Percentiles rank a stretch among this genome's conserved stretches.
These are phyloP conservation scores for Lithodes maja DNA, from an alignment of 2,888 invertebrate species.

Conservation along the genomic window DNA sequence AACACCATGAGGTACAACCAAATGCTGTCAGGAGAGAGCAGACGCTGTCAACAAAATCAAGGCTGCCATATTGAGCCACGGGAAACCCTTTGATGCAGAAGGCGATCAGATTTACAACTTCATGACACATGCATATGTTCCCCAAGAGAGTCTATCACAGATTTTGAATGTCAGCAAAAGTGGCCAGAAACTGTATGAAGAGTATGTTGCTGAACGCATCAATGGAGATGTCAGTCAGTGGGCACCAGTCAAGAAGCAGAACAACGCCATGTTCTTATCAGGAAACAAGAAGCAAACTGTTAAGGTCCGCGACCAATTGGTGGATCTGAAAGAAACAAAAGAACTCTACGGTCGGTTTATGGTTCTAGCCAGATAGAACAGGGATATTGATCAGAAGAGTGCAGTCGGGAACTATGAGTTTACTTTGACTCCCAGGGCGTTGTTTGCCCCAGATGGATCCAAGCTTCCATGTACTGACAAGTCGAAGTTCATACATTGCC, in stretches of 20 bases:
- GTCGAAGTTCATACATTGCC: background rate
- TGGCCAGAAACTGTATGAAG: conserved; percentile 3
- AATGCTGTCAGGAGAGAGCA: conserved; percentile 12
- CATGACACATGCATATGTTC: conserved; percentile 42
- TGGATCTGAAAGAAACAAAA: conserved; percentile 1
- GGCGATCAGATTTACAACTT: conserved; percentile 14
- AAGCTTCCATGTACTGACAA: background rate
- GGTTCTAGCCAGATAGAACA: background rate
- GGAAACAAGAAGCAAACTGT: background rate
- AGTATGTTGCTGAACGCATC: background rate
- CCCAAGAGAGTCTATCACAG: conserved; percentile 30
- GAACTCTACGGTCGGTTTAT: background rate
- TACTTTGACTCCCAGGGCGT: background rate
- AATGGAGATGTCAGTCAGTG: conserved; percentile 11
- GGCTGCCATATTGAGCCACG: conserved; percentile 17
- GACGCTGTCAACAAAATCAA: conserved; percentile 14
- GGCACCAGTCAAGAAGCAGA: conserved; percentile 3
- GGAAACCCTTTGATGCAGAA: conserved; percentile 2
- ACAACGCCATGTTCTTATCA: background rate
- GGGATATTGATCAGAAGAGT: background rate
- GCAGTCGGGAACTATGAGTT: background rate
- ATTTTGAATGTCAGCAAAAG: conserved; percentile 6
- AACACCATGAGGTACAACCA: conserved; percentile 19
- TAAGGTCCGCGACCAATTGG: background rate
- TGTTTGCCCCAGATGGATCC: conserved; percentile 1